A percentile compares a stretch with the other conserved stretches of the same genome.
phyloP scores from a whole-genome alignment of 2,888 invertebrate genomes.

The Seira sanloemensis region DNA sequence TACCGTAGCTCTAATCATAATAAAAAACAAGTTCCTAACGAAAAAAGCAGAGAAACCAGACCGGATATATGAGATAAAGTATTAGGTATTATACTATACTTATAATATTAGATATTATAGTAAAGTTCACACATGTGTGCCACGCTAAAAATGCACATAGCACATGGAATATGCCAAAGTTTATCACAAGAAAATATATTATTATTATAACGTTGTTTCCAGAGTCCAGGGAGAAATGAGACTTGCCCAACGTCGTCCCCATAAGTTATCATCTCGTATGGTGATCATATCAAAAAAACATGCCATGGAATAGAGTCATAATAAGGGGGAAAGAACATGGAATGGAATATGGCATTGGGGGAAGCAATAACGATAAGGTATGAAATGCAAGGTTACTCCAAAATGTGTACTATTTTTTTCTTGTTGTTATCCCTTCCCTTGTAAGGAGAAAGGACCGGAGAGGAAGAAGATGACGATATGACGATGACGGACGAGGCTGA shows the following conservation, averaged over 20 bases:
- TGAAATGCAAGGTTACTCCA: not conserved
- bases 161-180: too few species aligned
- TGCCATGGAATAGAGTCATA: not conserved
- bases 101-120: too few species aligned
- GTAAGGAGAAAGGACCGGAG: not conserved
- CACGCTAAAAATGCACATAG: too few species aligned
- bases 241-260: too few species aligned
- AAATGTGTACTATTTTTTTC: not conserved
- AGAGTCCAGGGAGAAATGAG: not conserved
- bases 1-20: not conserved
- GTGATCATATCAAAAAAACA: too few species aligned
- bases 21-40: slow-evolving; percentile 10
- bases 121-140: too few species aligned
- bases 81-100: too few species aligned
- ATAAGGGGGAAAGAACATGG: not conserved
- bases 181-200: too few species aligned
- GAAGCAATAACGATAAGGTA: not conserved
- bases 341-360: not conserved
- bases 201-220: not conserved
- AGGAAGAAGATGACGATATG: not conserved
- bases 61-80: too few species aligned
- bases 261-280: not conserved
- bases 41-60: slow-evolving; percentile 11
- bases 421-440: not conserved
- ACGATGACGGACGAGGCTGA: not conserved